Percentiles rank a stretch among this genome's conserved stretches.
Conservation (phyloP, 2,113 vertebrate species). For the Leucosticte australis region DNA sequence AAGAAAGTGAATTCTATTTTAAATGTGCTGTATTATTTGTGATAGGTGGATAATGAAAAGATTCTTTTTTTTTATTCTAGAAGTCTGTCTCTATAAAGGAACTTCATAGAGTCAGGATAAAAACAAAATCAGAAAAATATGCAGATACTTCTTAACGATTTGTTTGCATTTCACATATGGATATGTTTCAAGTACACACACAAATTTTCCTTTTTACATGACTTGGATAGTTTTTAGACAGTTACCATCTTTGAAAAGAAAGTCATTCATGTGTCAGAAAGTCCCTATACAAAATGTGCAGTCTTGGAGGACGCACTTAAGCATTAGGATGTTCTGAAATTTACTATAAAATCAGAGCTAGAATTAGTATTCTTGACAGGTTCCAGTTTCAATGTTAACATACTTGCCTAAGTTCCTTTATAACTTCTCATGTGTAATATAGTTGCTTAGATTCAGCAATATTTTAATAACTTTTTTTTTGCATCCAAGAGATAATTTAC, state of each 20-base stretch:
- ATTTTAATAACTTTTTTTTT: not conserved
- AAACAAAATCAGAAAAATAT: not conserved
- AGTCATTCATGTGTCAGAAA: not conserved
- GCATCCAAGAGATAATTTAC: not conserved
- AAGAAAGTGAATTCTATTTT: not conserved
- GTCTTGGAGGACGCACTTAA: not conserved
- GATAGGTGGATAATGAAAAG: not conserved
- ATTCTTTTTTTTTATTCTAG: not conserved
- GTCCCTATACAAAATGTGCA: not conserved
- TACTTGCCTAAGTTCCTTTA: not conserved
- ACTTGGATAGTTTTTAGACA: not conserved
- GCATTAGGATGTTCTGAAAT: not conserved
- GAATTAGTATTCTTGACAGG: not conserved
- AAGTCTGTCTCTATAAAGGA: not conserved
- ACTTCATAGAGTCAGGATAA: not conserved
- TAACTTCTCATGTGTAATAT: not conserved
- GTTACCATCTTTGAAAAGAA: not conserved
- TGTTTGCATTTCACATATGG: not conserved
- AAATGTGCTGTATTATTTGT: not conserved
- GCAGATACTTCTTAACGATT: not conserved
- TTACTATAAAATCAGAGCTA: not conserved
- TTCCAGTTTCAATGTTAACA: not conserved
- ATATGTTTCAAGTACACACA: not conserved
- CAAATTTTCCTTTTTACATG: not conserved
- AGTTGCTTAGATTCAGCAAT: not conserved